Percentiles rank a stretch among this genome's conserved stretches.
Evolutionary conservation across 2,797 vertebrate species (phyloP).

Genomic region (Phataginus tricuspis): DNA sequence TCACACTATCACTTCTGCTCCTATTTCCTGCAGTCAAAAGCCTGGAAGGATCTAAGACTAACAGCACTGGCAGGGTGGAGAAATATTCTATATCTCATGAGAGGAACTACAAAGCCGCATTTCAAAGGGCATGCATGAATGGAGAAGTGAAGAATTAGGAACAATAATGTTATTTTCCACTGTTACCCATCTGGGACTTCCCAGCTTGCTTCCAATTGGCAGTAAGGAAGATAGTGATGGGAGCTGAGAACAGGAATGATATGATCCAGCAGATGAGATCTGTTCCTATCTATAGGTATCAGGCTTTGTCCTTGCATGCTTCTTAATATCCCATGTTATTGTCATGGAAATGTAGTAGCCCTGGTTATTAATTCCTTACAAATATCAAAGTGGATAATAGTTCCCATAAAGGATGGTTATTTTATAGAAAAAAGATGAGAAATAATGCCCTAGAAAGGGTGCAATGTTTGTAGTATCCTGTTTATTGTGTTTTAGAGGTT

Average conservation of each 20-base stretch:
- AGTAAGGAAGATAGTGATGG: no score
- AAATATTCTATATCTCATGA: background rate
- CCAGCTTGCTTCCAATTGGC: background rate
- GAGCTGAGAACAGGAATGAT: background rate
- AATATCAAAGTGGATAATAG: background rate
- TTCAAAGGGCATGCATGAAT: background rate
- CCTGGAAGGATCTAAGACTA: background rate
- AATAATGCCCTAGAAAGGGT: background rate
- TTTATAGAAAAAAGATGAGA: slow-evolving; percentile 39
- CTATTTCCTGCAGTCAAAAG: background rate
- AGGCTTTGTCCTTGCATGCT: background rate
- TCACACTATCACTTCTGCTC: background rate
- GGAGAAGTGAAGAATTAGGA: background rate
- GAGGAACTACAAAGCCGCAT: background rate
- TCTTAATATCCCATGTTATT: background rate
- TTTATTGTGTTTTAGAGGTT: background rate
- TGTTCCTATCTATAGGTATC: background rate
- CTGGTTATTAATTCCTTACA: slow-evolving; percentile 31
- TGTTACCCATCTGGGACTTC: background rate
- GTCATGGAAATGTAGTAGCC: background rate
- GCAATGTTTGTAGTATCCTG: background rate
- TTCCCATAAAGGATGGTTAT: background rate
- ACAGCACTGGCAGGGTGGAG: background rate
- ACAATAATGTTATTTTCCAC: background rate
- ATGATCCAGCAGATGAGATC: background rate